These are phyloP conservation scores for Percopsis omiscomaycus DNA, from an alignment of 2,797 vertebrate genomes.

Conservation along the genomic window DNA sequence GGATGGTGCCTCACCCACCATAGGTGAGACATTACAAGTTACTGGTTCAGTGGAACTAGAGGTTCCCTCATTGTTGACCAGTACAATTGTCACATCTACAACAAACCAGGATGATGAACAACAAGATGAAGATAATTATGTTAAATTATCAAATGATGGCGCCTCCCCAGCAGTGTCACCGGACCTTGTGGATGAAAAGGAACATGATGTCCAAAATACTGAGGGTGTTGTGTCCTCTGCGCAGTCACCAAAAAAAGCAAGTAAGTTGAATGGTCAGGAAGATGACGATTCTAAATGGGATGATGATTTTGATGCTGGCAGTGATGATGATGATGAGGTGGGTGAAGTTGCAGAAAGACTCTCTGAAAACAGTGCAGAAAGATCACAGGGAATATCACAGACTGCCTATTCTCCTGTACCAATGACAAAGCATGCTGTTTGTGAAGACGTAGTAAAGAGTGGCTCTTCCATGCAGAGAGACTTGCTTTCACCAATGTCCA, in stretches of 20 bases:
- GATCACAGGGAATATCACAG: conserved; percentile 2
- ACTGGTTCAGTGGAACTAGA: not conserved
- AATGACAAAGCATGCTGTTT: conserved; percentile 5
- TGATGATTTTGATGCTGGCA: conserved; percentile 43
- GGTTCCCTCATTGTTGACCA: conserved; percentile 1
- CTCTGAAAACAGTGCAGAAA: conserved; percentile 5
- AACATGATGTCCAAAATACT: conserved; percentile 1
- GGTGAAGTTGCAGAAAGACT: not conserved
- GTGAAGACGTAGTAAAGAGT: not conserved
- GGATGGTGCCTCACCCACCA: not conserved
- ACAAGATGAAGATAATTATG: conserved; percentile 26
- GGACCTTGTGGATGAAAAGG: conserved; percentile 21
- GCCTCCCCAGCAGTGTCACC: conserved; percentile 40
- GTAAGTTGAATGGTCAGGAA: conserved; percentile 14
- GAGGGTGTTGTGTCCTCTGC: conserved; percentile 13
- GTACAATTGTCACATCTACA: conserved; percentile 1
- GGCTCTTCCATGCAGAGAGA: not conserved
- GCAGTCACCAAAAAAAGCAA: conserved; percentile 15
- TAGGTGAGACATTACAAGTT: conserved; percentile 13
- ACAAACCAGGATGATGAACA: conserved; percentile 13
- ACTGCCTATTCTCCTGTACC: conserved; percentile 1
- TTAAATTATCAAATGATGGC: conserved; percentile 24
- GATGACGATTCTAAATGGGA: conserved; percentile 51
- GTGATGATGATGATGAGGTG: conserved; percentile 38
- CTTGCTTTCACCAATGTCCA: not conserved